Evolutionary conservation across 2,113 vertebrate species (phyloP), one percentile per base, ranked within the genome.

Genomic region (Lophotis ruficrista): DNA sequence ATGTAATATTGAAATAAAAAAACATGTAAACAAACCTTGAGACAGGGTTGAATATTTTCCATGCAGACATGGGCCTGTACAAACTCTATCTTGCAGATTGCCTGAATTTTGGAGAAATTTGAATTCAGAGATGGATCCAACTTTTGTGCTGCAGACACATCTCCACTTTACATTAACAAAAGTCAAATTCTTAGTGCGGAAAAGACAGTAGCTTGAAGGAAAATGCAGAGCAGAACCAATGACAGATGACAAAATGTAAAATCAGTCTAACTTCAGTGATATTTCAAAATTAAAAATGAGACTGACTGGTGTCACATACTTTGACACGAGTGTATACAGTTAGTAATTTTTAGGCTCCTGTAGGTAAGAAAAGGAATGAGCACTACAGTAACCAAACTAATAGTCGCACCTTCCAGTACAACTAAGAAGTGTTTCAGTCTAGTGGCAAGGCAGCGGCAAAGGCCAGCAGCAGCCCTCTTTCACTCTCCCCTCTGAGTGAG

Each of bases 1-100:
- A 7, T 86, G 80, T 80, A 95, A 90, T 80, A 87, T 77, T 88
- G 84, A 88, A 97, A 97, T 95, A 15, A 92, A 88, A 91, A 92
- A 75, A 35, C 88, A 90, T 31, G 68, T 92, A 95, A 97, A 96
- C 90, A 96, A 93, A 91, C 85, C 47, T 86, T 78, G 54, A 92
- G 76, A 95, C n/a, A 47, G 75, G 56, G 56, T 61, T 83, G 75
- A 94, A 94, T 92, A 90, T 77, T 96, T 97, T 93, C 61, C 73
- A 65, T 83, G 73, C 65, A 96, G 73, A 83, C 87, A 88, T 80
- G 66, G 93, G 71, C 82, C 90, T 86, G 79, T 88, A 86, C 87
- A 94, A 80, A 95, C 70, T 87, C 56, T 47, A 1, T 86, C 82
- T 91, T 90, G 84, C 30, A 48, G 43, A 38, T 17, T 37, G 85